phyloP scores from a whole-genome alignment of 2,888 invertebrate species.

The Gnatocerus cornutus region DNA sequence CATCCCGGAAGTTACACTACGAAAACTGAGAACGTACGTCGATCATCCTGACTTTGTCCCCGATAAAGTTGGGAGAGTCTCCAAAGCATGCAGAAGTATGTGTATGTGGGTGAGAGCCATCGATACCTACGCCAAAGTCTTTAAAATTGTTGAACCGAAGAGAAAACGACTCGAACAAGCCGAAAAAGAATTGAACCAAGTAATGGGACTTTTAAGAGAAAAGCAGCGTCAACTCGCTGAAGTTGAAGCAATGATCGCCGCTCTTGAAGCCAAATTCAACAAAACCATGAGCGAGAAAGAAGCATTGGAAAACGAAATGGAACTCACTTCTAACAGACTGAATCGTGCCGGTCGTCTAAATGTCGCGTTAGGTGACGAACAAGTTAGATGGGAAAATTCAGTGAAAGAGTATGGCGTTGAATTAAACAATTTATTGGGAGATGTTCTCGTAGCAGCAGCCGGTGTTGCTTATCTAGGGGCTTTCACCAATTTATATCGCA shows the following conservation, averaged over 20 bases:
- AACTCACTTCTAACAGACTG: conserved; percentile 84
- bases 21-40: conserved; percentile 88
- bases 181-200: conserved; percentile 82
- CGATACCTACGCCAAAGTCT: conserved; percentile 91
- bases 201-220: conserved; percentile 82
- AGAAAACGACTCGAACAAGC: conserved; percentile 85
- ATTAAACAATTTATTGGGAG: conserved; percentile 85
- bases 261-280: conserved; percentile 78
- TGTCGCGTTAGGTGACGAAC: conserved; percentile 90
- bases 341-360: conserved; percentile 89
- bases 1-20: conserved; percentile 83
- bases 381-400: conserved; percentile 86
- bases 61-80: conserved; percentile 87
- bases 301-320: conserved; percentile 82
- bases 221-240: conserved; percentile 89
- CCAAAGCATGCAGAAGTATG: conserved; percentile 91
- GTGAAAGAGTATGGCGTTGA: conserved; percentile 67
- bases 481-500: conserved; percentile 84
- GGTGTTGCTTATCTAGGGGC: conserved; percentile 94
- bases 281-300: conserved; percentile 84
- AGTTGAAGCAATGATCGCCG: conserved; percentile 81
- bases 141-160: conserved; percentile 91
- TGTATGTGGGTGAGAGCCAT: conserved; percentile 95
- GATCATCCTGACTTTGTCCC: conserved; percentile 91
- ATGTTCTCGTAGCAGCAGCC: conserved; percentile 89